Conservation (phyloP, 2,797 vertebrate genomes). For the Pseudochromis fuscus region DNA sequence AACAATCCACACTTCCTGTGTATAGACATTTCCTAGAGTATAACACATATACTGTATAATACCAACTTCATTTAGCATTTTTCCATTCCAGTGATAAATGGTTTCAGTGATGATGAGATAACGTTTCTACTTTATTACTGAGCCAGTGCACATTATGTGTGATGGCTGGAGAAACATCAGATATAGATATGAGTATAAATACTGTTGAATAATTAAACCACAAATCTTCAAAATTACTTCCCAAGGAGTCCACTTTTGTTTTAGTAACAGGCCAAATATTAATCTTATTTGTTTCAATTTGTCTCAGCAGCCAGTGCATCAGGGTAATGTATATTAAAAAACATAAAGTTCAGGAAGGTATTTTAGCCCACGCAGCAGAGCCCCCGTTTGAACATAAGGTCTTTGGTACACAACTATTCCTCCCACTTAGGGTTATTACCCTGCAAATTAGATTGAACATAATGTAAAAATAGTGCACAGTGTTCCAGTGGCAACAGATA, state of each 20-base stretch:
- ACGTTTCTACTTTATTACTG: too few species aligned
- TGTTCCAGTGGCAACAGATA: slow-evolving; percentile 2
- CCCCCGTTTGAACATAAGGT: not conserved
- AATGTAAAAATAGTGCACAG: slow-evolving; percentile 27
- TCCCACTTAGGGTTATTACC: slow-evolving; percentile 22
- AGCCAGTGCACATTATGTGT: not conserved
- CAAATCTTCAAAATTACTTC: not conserved
- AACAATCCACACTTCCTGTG: not conserved
- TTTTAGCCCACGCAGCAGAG: not conserved
- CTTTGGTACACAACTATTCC: not conserved
- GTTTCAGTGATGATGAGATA: too few species aligned
- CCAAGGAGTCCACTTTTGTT: not conserved
- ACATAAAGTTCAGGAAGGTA: not conserved
- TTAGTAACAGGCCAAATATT: not conserved
- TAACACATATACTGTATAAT: too few species aligned
- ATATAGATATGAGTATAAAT: not conserved
- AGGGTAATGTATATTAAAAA: not conserved
- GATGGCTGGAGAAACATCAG: not conserved
- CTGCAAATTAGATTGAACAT: slow-evolving; percentile 35
- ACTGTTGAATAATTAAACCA: not conserved
- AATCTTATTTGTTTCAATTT: not conserved
- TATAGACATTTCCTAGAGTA: not conserved
- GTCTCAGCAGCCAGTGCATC: not conserved
- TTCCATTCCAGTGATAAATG: slow-evolving; percentile 23
- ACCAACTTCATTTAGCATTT: too few species aligned